Conservation (phyloP, 2,888 invertebrate genomes). For the Lymantria monacha region DNA sequence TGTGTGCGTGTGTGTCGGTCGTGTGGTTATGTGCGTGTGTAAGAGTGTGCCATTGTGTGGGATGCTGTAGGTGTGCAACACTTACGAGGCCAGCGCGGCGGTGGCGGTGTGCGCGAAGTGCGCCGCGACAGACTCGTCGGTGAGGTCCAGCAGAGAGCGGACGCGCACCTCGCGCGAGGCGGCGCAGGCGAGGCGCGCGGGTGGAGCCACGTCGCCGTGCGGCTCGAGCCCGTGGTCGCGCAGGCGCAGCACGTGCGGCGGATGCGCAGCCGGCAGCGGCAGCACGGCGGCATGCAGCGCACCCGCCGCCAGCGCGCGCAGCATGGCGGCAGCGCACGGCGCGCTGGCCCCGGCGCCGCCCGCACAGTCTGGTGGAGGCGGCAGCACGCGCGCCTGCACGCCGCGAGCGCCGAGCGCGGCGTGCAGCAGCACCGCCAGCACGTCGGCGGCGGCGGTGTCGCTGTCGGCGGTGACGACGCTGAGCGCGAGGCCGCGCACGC, state of each 20-base stretch:
- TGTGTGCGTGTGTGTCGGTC: too few relatives aligned
- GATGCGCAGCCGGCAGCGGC: slow-evolving; percentile 39
- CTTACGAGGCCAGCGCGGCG: slow-evolving; percentile 5
- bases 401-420: neutral
- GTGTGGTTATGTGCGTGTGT: too few relatives aligned
- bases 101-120: slow-evolving; percentile 25
- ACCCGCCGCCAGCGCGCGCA: slow-evolving; percentile 18
- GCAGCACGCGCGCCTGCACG: neutral
- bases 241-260: slow-evolving; percentile 42
- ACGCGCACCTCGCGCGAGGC: slow-evolving; percentile 48
- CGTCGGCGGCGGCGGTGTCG: neutral
- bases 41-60: too few relatives aligned
- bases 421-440: neutral
- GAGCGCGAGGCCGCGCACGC: neutral
- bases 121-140: slow-evolving; percentile 36
- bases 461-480: neutral
- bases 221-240: slow-evolving; percentile 56
- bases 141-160: slow-evolving; percentile 58
- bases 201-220: slow-evolving; percentile 53
- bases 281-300: slow-evolving; percentile 38
- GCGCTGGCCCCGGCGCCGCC: slow-evolving; percentile 29
- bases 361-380: neutral
- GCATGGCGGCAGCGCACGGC: slow-evolving; percentile 23
- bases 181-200: slow-evolving; percentile 39
- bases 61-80: neutral